Percentiles rank a stretch among this genome's conserved stretches.
Evolutionary conservation across 2,888 invertebrate genomes (phyloP).

Genomic region (Lepidocyrtinus sp.): DNA sequence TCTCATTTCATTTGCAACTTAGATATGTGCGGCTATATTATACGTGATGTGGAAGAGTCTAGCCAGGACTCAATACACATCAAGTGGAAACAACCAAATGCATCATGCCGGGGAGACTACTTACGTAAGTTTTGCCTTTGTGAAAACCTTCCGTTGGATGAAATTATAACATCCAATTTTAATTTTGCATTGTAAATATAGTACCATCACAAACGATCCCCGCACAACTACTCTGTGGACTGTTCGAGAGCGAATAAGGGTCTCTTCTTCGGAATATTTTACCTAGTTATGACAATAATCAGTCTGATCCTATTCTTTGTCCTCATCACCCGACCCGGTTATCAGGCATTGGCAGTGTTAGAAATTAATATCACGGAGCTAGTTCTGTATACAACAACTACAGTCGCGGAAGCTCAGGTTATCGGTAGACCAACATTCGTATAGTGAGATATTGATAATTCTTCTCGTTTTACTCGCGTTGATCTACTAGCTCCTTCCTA

Average conservation of each 20-base stretch:
- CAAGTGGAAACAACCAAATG: conserved; percentile 22
- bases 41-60: conserved; percentile 92
- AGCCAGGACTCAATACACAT: conserved; percentile 43
- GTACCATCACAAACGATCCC: not conserved
- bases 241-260: conserved; percentile 96
- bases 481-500: no score
- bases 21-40: conserved; percentile 88
- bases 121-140: conserved; percentile 43
- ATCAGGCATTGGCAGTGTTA: conserved; percentile 86
- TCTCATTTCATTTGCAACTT: not conserved
- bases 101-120: conserved; percentile 57
- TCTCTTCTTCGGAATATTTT: conserved; percentile 90
- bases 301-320: conserved; percentile 97
- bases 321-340: conserved; percentile 86
- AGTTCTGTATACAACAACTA: conserved; percentile 87
- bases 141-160: not conserved
- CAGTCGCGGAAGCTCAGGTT: conserved; percentile 78
- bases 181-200: not conserved
- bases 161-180: not conserved
- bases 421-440: not conserved
- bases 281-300: conserved; percentile 91
- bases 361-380: conserved; percentile 93
- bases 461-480: conserved; percentile 80
- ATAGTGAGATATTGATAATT: not conserved
- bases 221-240: conserved; percentile 77